Percentiles rank a stretch among this genome's conserved stretches.
Conservation (phyloP, 2,888 invertebrate species). For the Dolichopus griseipennis region DNA sequence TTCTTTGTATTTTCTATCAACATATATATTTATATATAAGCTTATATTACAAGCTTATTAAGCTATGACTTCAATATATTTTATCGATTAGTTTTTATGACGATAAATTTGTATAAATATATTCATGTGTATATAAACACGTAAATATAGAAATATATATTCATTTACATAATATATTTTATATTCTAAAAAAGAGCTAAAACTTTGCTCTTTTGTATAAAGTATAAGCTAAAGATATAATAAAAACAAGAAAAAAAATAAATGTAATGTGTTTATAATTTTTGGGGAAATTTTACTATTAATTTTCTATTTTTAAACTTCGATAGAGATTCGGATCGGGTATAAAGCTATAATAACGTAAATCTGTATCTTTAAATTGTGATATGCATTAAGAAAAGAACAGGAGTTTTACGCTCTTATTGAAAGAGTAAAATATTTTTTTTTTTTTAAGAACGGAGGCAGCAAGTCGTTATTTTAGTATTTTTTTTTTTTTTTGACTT, state of each 20-base stretch:
- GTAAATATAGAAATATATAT: neutral
- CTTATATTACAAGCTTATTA: neutral
- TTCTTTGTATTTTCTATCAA: neutral
- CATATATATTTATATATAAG: neutral
- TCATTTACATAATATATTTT: neutral
- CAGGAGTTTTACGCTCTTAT: neutral
- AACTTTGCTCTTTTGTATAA: neutral
- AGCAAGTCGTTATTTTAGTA: neutral
- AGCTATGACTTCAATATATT: neutral
- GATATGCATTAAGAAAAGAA: constrained; percentile 3
- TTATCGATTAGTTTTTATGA: constrained; percentile 4
- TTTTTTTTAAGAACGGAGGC: neutral
- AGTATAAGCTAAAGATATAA: neutral
- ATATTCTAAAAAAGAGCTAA: neutral
- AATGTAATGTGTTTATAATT: neutral
- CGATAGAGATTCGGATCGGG: neutral
- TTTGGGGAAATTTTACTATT: neutral
- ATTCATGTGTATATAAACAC: neutral
- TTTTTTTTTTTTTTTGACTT: neutral
- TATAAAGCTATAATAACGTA: constrained; percentile 6
- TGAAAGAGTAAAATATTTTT: neutral
- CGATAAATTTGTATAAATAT: neutral
- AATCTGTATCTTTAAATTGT: neutral
- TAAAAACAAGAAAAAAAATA: neutral
- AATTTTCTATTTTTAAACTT: constrained; percentile 2